These are phyloP conservation scores for Hepsetus odoe DNA, from an alignment of 2,113 vertebrate genomes.

Conservation along the genomic window DNA sequence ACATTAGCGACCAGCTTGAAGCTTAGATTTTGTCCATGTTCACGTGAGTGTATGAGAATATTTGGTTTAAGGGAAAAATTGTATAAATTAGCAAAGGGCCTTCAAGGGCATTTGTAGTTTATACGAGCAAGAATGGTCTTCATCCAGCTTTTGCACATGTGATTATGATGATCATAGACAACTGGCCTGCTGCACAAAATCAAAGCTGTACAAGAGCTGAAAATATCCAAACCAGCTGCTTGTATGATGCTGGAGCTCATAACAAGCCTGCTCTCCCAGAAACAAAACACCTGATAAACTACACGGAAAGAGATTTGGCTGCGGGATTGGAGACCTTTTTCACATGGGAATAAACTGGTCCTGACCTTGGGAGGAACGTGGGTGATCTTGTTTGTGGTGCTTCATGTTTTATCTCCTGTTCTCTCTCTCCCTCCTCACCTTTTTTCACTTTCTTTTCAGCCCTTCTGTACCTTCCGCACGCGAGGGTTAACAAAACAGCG, in stretches of 20 bases:
- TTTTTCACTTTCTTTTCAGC: conserved; percentile 15
- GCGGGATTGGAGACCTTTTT: conserved; percentile 3
- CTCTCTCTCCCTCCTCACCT: conserved; percentile 46
- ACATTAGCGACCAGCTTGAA: no score
- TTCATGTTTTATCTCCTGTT: conserved; percentile 25
- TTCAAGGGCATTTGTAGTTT: not conserved
- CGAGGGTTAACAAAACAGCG: conserved; percentile 19
- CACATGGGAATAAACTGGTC: conserved; percentile 56
- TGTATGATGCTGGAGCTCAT: conserved; percentile 1
- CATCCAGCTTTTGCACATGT: not conserved
- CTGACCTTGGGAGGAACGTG: conserved; percentile 58
- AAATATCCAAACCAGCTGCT: conserved; percentile 51
- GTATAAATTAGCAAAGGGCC: not conserved
- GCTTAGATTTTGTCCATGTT: not conserved
- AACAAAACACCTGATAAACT: conserved; percentile 50
- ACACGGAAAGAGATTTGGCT: not conserved
- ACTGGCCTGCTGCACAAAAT: not conserved
- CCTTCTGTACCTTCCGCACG: not conserved
- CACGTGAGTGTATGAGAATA: not conserved
- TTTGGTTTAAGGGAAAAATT: not conserved
- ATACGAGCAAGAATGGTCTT: not conserved
- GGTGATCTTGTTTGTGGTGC: conserved; percentile 46
- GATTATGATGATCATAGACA: conserved; percentile 15
- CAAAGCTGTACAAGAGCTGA: conserved; percentile 3
- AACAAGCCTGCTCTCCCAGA: conserved; percentile 29